phyloP scores from a whole-genome alignment of 2,888 invertebrate species.

The Siphlonurus alternatus region DNA sequence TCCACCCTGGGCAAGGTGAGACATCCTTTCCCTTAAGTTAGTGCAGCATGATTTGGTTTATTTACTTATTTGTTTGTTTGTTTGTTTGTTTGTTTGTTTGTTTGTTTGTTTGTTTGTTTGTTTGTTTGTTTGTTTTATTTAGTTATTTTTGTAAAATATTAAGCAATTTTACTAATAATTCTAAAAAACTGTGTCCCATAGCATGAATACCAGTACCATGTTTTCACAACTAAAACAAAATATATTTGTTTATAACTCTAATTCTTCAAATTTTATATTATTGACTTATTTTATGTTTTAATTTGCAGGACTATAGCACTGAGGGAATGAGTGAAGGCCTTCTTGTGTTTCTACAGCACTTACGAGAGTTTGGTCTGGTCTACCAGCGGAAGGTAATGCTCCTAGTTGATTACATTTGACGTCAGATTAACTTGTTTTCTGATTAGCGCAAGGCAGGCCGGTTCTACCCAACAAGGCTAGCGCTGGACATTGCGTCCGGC shows the following conservation, averaged over 20 bases:
- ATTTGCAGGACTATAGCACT: constrained; percentile 78
- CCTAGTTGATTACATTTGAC: constrained; percentile 1
- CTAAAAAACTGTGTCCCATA: too few relatives aligned
- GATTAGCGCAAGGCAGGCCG: constrained; percentile 66
- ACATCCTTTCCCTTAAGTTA: too few relatives aligned
- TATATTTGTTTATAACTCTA: too few relatives aligned
- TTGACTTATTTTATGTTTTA: constrained; percentile 5
- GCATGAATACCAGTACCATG: too few relatives aligned
- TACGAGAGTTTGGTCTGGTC: constrained; percentile 92
- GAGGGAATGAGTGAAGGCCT: constrained; percentile 82
- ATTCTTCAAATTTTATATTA: too few relatives aligned
- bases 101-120: constrained; percentile 3
- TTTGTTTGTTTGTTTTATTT: too few relatives aligned
- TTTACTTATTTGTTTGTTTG: too few relatives aligned
- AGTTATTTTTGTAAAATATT: too few relatives aligned
- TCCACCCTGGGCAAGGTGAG: constrained; percentile 75
- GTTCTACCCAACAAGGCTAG: constrained; percentile 88
- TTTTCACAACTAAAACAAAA: too few relatives aligned
- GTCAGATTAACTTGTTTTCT: constrained; percentile 3
- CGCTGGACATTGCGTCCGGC: constrained; percentile 64
- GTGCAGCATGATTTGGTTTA: constrained; percentile 5
- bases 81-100: neutral
- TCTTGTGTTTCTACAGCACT: constrained; percentile 80
- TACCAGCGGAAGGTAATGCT: constrained; percentile 74
- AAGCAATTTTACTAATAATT: too few relatives aligned